Evolutionary conservation across 2,113 vertebrate genomes (phyloP), one percentile per base, ranked within the genome.

Genomic region (Agelaius phoeniceus): DNA sequence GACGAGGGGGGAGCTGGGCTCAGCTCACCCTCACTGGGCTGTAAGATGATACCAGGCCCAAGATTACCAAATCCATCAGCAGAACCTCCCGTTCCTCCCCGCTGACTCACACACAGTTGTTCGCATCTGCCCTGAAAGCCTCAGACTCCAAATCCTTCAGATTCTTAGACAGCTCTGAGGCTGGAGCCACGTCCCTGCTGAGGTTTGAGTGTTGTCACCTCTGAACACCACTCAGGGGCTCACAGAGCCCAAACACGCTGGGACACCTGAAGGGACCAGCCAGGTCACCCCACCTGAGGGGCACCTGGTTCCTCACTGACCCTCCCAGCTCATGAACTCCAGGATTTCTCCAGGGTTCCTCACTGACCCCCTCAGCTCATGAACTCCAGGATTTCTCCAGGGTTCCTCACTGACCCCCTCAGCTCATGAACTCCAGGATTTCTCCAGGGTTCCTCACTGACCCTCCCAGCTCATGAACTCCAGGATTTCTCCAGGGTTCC

Each of bases 21-120:
- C 54, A 6, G 59, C n/a, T 82, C 87, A 13, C 11, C 22, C 44
- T 52, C 2, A 0, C 63, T 85, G 13, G 28, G 51, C 1, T 49
- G 84, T 91, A 93, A 95, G 2, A 7, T 71, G 95, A 92, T 57
- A 43, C 22, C n/a, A 23, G 68, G 80, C 72, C 73, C 71, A 46
- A 76, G 91, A 87, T 84, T 75, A 91, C 9, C 33, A 67, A 65
- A 91, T 83, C 96, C 77, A 57, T 79, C 93, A 74, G 55, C 88
- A 74, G 74, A 61, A 79, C 72, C 84, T 61, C 15, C n/a, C 18
- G 2, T 48, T 88, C 86, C 49, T 23, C 46, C 48, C 83, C 3
- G 41, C 91, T 87, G 89, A n/a, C 91, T 81, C 75, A 24, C n/a
- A 14, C 89, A 44, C 93, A 95, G 84, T 76, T 94, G 90, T 63